A percentile compares a stretch with the other conserved stretches of the same genome.
Evolutionary conservation across 2,797 vertebrate species (phyloP).

Genomic region (Rhinoraja longicauda): DNA sequence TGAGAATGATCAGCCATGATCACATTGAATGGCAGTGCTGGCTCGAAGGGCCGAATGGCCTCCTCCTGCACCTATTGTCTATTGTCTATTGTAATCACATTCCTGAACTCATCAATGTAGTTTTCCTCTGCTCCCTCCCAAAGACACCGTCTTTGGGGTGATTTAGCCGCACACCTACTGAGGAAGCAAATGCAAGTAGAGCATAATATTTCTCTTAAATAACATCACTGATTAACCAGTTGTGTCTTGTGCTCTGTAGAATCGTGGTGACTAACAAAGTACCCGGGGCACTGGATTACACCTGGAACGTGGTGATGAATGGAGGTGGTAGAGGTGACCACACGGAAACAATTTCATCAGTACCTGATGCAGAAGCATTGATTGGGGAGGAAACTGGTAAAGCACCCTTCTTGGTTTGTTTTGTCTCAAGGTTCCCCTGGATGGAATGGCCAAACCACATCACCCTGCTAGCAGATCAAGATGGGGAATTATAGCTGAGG

Average conservation of each 20-base stretch:
- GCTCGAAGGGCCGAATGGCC: too few species aligned
- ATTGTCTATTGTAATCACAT: too few species aligned
- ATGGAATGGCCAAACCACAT: not conserved
- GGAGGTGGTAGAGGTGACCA: conserved; percentile 41
- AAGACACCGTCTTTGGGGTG: not conserved
- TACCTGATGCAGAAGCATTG: not conserved
- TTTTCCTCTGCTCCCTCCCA: not conserved
- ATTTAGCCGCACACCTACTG: not conserved
- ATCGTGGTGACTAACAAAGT: conserved; percentile 67
- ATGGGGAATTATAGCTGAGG: not conserved
- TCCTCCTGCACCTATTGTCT: too few species aligned
- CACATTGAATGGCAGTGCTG: too few species aligned
- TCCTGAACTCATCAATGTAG: not conserved
- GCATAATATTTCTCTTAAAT: not conserved
- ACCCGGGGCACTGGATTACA: conserved; percentile 66
- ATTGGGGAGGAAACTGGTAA: not conserved
- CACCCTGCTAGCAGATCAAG: too few species aligned
- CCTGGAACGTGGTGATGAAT: conserved; percentile 59
- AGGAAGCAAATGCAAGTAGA: not conserved
- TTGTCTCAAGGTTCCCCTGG: not conserved
- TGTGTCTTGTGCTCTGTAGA: conserved; percentile 51
- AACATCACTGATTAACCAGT: not conserved
- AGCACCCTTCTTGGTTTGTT: not conserved
- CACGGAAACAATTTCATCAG: not conserved
- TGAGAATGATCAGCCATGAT: too few species aligned